Percentiles rank a stretch among this genome's conserved stretches.
Conservation (phyloP, 2,113 vertebrate species). For the Sapayoa aenigma region DNA sequence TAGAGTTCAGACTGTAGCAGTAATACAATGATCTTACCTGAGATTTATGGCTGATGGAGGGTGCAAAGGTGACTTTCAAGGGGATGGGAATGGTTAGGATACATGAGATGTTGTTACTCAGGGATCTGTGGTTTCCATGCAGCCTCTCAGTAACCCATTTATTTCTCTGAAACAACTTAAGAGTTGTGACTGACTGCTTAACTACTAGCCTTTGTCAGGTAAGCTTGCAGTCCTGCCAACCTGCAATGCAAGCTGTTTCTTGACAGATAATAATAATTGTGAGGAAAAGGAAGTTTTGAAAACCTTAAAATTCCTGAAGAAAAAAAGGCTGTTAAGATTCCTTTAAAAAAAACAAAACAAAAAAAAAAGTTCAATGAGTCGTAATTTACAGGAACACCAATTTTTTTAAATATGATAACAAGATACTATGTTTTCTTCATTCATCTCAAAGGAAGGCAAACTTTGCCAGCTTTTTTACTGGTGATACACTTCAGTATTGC, state of each 20-base stretch:
- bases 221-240: neutral
- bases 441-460: neutral
- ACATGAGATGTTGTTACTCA: neutral
- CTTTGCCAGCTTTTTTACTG: neutral
- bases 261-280: neutral
- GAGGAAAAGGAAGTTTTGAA: constrained; percentile 30
- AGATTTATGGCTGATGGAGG: neutral
- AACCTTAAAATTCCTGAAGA: neutral
- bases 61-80: neutral
- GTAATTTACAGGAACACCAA: neutral
- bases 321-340: neutral
- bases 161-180: neutral
- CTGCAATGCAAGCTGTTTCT: neutral
- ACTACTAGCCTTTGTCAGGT: neutral
- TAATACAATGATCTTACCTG: neutral
- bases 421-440: neutral
- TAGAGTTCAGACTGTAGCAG: neutral
- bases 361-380: neutral
- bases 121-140: neutral
- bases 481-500: neutral
- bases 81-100: neutral
- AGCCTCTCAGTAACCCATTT: neutral
- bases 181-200: neutral
- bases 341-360: neutral
- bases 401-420: neutral